These are phyloP conservation scores for Leptonema lineaticorne DNA, from an alignment of 1,140 invertebrate genomes.

Conservation along the genomic window DNA sequence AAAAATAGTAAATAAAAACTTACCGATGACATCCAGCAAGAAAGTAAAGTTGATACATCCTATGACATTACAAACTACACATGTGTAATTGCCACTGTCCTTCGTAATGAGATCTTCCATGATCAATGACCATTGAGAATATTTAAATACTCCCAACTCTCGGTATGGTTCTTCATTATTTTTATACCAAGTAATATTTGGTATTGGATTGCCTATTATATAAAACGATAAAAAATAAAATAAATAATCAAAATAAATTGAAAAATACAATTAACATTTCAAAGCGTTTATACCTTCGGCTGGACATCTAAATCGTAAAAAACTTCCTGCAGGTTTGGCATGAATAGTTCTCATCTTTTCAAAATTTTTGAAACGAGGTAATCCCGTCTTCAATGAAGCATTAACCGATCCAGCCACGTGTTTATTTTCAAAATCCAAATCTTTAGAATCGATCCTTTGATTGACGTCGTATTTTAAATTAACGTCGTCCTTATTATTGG, in stretches of 20 bases:
- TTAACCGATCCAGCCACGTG: constrained; percentile 48
- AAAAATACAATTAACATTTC: background rate
- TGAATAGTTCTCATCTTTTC: constrained; percentile 50
- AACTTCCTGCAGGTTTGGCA: constrained; percentile 54
- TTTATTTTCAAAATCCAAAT: constrained; percentile 46
- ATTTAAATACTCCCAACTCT: constrained; percentile 60
- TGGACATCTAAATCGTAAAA: constrained; percentile 51
- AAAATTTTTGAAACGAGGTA: constrained; percentile 52
- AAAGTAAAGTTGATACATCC: constrained; percentile 78
- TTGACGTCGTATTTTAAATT: constrained; percentile 44
- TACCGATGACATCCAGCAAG: constrained; percentile 73
- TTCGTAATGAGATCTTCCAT: constrained; percentile 73
- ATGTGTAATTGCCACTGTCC: constrained; percentile 85
- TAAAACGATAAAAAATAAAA: constrained; percentile 13
- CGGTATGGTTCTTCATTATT: constrained; percentile 64
- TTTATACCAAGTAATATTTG: constrained; percentile 79
- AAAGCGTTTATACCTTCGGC: constrained; percentile 52
- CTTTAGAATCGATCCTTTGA: constrained; percentile 6
- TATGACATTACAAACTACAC: constrained; percentile 74
- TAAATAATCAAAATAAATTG: background rate
- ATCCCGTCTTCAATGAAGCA: constrained; percentile 46
- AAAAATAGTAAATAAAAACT: constrained; percentile 45
- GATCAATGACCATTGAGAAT: constrained; percentile 65
- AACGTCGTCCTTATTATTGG: constrained; percentile 48
- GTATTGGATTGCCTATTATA: constrained; percentile 69